phyloP scores from a whole-genome alignment of 1,140 invertebrate species.

The Ceratoteleas bidentatus region DNA sequence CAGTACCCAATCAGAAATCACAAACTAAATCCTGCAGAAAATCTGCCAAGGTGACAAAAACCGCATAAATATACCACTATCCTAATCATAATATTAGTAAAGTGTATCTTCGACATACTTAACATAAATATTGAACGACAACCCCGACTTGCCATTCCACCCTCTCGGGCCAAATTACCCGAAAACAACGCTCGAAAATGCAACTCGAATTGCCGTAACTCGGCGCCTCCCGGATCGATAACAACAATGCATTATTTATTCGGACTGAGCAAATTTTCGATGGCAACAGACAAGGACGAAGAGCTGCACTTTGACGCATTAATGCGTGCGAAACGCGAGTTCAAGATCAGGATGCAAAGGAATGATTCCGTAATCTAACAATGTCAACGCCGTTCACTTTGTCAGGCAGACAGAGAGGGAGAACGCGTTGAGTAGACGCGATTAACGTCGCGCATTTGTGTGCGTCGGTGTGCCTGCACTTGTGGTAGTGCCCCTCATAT shows the following conservation, averaged over 20 bases:
- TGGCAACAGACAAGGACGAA: conserved; percentile 31
- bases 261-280: conserved; percentile 13
- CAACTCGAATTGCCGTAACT: background rate
- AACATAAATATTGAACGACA: too few relatives aligned
- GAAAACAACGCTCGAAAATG: background rate
- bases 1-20: too few relatives aligned
- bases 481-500: conserved; percentile 40
- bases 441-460: conserved; percentile 59
- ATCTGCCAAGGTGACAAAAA: too few relatives aligned
- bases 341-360: conserved; percentile 67
- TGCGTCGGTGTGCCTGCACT: conserved; percentile 2
- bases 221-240: background rate
- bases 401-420: conserved; percentile 35
- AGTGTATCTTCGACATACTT: too few relatives aligned
- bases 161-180: too few relatives aligned
- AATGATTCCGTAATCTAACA: conserved; percentile 68
- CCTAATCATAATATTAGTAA: too few relatives aligned
- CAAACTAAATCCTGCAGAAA: too few relatives aligned
- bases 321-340: conserved; percentile 63
- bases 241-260: conserved; percentile 14
- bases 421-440: conserved; percentile 57
- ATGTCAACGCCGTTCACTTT: conserved; percentile 68
- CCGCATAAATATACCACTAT: too few relatives aligned
- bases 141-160: too few relatives aligned
- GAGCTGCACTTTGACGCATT: conserved; percentile 35